A percentile compares a stretch with the other conserved stretches of the same genome.
phyloP scores from a whole-genome alignment of 1,140 invertebrate genomes.

The Steinernema khuongi region DNA sequence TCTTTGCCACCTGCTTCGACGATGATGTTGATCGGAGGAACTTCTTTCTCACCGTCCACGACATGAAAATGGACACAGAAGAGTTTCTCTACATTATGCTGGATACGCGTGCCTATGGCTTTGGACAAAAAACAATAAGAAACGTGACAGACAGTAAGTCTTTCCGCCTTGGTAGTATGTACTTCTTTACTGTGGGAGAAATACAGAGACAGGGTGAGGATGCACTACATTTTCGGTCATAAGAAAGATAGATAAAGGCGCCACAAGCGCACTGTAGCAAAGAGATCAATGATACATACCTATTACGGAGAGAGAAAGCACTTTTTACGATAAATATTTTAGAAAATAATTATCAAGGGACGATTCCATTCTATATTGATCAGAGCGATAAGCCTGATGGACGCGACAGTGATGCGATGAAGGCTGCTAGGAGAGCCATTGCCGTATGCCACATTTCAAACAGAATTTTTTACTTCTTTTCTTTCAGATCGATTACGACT shows the following conservation, averaged over 20 bases:
- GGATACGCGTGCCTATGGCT: not conserved
- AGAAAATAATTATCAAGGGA: not conserved
- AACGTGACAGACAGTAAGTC: not conserved
- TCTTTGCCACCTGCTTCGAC: not conserved
- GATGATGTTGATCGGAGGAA: not conserved
- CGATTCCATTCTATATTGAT: not conserved
- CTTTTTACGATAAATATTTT: slow-evolving; percentile 1
- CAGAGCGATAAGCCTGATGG: not conserved
- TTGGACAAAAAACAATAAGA: not conserved
- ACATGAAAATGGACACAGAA: slow-evolving; percentile 4
- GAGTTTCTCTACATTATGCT: not conserved
- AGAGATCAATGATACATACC: too few relatives aligned
- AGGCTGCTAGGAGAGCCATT: not conserved
- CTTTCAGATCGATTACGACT: slow-evolving; percentile 9
- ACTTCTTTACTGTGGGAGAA: too few relatives aligned
- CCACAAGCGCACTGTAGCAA: too few relatives aligned
- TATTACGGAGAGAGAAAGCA: too few relatives aligned
- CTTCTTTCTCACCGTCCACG: not conserved
- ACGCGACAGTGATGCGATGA: not conserved
- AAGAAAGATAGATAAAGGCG: too few relatives aligned
- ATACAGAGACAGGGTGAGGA: too few relatives aligned
- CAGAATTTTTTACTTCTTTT: not conserved
- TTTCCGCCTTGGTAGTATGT: too few relatives aligned
- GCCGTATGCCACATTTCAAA: not conserved
- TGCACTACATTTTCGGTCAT: too few relatives aligned